Percentiles rank a stretch among this genome's conserved stretches.
These are phyloP conservation scores for Pangasianodon gigas DNA, from an alignment of 2,113 vertebrate species.

Conservation along the genomic window DNA sequence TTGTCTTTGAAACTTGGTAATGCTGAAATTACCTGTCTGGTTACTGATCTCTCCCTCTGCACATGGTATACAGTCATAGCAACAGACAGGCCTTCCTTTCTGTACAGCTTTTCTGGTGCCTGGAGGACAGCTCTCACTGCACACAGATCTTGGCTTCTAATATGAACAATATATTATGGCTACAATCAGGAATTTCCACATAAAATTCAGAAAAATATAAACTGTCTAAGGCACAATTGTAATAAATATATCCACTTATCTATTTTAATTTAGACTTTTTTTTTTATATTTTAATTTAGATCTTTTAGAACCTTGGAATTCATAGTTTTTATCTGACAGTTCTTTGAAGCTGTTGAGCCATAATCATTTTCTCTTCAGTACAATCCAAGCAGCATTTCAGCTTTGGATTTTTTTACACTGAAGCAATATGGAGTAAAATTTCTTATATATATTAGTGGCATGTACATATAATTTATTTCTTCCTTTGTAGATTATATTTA, in stretches of 20 bases:
- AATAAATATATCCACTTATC: background rate
- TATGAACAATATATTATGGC: constrained; percentile 21
- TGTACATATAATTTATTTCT: background rate
- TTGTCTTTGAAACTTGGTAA: constrained; percentile 24
- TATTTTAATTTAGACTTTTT: background rate
- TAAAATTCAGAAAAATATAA: background rate
- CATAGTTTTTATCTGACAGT: background rate
- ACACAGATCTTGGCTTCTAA: constrained; percentile 66
- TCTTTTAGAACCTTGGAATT: background rate
- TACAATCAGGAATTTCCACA: background rate
- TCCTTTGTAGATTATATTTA: constrained; percentile 1
- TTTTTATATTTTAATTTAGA: background rate
- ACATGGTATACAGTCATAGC: constrained; percentile 67
- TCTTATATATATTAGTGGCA: background rate
- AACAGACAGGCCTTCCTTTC: constrained; percentile 66
- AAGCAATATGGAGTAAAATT: background rate
- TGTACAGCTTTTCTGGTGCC: constrained; percentile 64
- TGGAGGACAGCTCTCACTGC: constrained; percentile 64
- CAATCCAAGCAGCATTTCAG: background rate
- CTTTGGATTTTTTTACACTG: background rate
- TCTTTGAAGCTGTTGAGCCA: background rate
- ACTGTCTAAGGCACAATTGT: background rate
- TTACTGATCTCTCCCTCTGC: constrained; percentile 64
- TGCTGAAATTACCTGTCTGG: constrained; percentile 57
- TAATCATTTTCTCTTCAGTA: background rate